Base-by-base conservation (phyloP, 2,888 invertebrate genomes). In the Pyrrhia umbra region DNA sequence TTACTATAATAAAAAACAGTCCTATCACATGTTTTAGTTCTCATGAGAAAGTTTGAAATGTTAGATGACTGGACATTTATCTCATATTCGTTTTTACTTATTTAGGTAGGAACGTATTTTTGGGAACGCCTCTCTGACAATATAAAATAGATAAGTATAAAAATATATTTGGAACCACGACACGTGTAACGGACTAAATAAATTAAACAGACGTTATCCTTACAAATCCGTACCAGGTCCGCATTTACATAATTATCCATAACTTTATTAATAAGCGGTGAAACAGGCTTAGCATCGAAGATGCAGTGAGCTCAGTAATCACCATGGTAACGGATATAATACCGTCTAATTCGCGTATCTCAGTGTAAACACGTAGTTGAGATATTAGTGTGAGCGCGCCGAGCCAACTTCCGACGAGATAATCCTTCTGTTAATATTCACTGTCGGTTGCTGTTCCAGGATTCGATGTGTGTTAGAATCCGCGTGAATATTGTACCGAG, bases 341-440 rank as follows among this genome's bases (percentile, higher is more conserved):
- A 61, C 63, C 50, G 34, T 57, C 61, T 77, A 76, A 77, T 70
- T 63, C 70, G 67, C 70, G 69, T 70, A 63, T 68, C 60, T 62
- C 37, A 69, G 51, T 57, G 77, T 70, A 80, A 79, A 77, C 80
- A 75, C 75, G 69, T 77, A 70, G 67, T 80, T 73, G 66, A 79
- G 72, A 75, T 75, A 68, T 68, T 72, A 79, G 63, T 68, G 65
- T 16, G 64, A 75, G 68, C 62, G 52, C 60, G 60, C 43, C 56
- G 66, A 75, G 67, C 70, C 68, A 79, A 81, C 78, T 74, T 78
- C 55, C 68, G 59, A 71, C 62, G 63, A 71, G 72, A 73, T 81
- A 78, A 80, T 81, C 81, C 70, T 63, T 68, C 68, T 58, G 81
- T 75, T 78, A 73, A 81, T 79, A 81, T 75, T 74, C 67, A 76